Evolutionary conservation across 2,888 invertebrate species (phyloP).

Genomic region (Dynastes tityus): DNA sequence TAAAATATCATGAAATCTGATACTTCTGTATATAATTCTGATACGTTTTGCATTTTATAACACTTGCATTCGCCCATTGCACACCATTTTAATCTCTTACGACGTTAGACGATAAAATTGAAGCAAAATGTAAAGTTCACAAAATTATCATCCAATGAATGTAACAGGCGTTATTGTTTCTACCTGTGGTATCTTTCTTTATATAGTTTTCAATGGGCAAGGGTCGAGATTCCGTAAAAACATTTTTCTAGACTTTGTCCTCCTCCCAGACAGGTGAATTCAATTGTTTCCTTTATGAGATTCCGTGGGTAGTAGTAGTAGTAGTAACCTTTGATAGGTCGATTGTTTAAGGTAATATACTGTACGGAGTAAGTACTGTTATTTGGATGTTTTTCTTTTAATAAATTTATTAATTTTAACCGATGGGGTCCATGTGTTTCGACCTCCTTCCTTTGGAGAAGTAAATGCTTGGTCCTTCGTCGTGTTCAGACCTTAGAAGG

Average conservation of each 20-base stretch:
- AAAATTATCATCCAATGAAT: no score
- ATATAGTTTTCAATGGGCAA: background rate
- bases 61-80: background rate
- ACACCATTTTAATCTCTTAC: background rate
- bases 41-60: background rate
- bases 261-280: constrained; percentile 6
- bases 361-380: constrained; percentile 25
- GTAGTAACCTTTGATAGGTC: background rate
- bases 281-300: constrained; percentile 16
- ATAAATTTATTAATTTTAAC: background rate
- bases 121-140: no score
- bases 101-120: background rate
- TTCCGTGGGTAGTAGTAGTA: background rate
- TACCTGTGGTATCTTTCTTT: no score
- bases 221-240: constrained; percentile 15
- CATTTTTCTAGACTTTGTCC: constrained; percentile 9
- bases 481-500: constrained; percentile 66
- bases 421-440: background rate
- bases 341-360: constrained; percentile 12
- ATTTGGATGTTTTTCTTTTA: background rate
- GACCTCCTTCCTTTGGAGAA: constrained; percentile 3
- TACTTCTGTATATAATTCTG: constrained; percentile 6
- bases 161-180: no score
- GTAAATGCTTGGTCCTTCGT: constrained; percentile 67
- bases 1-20: background rate